phyloP scores from a whole-genome alignment of 2,888 invertebrate genomes.

The Willowsia nigromaculata region DNA sequence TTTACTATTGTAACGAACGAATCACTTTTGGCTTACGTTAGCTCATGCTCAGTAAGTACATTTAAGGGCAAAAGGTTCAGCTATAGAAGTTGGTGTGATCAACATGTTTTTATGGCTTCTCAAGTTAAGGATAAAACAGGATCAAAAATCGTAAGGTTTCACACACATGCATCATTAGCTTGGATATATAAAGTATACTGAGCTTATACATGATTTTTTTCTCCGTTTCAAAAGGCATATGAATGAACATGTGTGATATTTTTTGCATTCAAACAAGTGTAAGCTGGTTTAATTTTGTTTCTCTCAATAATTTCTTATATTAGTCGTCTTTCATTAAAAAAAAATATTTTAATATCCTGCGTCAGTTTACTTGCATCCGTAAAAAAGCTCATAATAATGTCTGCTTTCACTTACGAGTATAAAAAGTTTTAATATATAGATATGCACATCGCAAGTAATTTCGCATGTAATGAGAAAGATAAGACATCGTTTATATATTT shows the following conservation, averaged over 20 bases:
- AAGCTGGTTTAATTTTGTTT: background rate
- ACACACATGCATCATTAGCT: conserved; percentile 36
- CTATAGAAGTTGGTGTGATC: background rate
- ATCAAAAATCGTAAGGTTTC: conserved; percentile 39
- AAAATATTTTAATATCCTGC: too few species aligned
- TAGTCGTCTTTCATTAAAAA: too few species aligned
- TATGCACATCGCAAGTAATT: background rate
- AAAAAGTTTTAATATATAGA: background rate
- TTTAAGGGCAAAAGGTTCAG: background rate
- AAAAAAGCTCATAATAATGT: background rate
- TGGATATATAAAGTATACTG: background rate
- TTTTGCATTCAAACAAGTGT: conserved; percentile 49
- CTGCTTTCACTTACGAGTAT: too few species aligned
- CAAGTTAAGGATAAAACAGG: conserved; percentile 49
- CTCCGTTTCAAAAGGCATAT: background rate
- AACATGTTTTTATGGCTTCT: conserved; percentile 62
- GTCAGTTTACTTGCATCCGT: too few species aligned
- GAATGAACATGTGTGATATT: too few species aligned
- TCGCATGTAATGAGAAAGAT: conserved; percentile 19
- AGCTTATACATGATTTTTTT: background rate
- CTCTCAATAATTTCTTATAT: background rate
- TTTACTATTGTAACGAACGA: background rate
- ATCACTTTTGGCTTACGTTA: too few species aligned
- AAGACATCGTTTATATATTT: background rate
- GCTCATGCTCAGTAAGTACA: too few species aligned